These are phyloP conservation scores for Papilio xuthus DNA, from an alignment of 1,140 invertebrate genomes.

Conservation along the genomic window DNA sequence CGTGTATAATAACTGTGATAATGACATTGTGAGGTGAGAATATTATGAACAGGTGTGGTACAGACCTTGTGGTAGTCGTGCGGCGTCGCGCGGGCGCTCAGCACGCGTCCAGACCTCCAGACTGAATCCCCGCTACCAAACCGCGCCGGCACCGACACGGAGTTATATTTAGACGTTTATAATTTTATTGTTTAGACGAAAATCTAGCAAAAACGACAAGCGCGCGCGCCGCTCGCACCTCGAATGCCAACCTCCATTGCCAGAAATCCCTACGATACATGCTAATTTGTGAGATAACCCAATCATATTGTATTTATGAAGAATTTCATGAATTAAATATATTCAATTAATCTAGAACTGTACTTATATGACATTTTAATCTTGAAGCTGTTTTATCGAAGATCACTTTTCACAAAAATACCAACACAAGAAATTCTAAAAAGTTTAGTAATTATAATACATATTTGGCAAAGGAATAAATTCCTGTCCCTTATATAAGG, in stretches of 20 bases:
- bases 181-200: constrained; percentile 80
- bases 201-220: constrained; percentile 73
- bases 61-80: constrained; percentile 68
- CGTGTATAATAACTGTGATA: constrained; percentile 74
- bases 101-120: constrained; percentile 69
- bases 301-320: constrained; percentile 49
- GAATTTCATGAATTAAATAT: not conserved
- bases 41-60: constrained; percentile 61
- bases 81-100: constrained; percentile 59
- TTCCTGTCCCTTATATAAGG: not conserved
- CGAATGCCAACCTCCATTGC: constrained; percentile 60
- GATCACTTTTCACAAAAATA: not conserved
- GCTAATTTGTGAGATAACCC: constrained; percentile 45
- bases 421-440: no score
- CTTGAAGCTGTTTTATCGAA: not conserved
- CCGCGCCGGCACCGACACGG: constrained; percentile 42
- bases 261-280: constrained; percentile 50
- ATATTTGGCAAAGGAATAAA: not conserved
- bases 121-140: constrained; percentile 51
- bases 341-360: not conserved
- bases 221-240: constrained; percentile 66
- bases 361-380: not conserved
- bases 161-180: constrained; percentile 77
- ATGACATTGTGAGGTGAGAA: constrained; percentile 73
- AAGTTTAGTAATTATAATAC: not conserved